These are phyloP conservation scores for Capreolus pygargus DNA, from an alignment of 2,113 vertebrate genomes.

Conservation along the genomic window DNA sequence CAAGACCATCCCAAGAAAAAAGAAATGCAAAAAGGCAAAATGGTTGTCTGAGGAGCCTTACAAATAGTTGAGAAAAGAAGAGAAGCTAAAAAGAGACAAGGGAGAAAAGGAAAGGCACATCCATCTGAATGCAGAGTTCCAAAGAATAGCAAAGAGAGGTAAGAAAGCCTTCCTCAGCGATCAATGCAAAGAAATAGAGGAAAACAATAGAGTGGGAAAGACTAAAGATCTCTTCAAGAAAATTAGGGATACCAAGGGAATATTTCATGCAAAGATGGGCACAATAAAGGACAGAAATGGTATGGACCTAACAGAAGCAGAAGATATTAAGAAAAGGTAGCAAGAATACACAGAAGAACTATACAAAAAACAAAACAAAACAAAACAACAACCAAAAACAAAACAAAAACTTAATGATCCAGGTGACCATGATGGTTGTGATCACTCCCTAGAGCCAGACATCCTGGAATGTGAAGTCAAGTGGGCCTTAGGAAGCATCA, in stretches of 20 bases:
- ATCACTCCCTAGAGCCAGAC: not conserved
- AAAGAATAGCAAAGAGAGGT: not conserved
- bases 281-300: not conserved
- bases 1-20: not conserved
- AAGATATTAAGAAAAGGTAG: not conserved
- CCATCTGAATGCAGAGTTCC: not conserved
- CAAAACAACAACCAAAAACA: no score
- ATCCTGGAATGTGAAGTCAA: not conserved
- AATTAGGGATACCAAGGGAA: not conserved
- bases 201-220: not conserved
- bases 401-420: not conserved
- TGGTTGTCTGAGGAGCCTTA: not conserved
- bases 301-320: not conserved
- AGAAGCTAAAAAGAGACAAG: not conserved
- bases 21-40: not conserved
- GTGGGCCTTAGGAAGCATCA: not conserved
- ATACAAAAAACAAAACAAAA: not conserved
- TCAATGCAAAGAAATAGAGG: not conserved
- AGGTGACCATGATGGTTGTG: not conserved
- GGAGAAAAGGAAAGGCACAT: not conserved
- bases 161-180: not conserved
- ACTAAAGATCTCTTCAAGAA: not conserved
- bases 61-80: not conserved
- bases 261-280: not conserved
- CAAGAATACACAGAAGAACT: not conserved